These are phyloP conservation scores for Elmis aenea DNA, from an alignment of 2,888 invertebrate species.

Conservation along the genomic window DNA sequence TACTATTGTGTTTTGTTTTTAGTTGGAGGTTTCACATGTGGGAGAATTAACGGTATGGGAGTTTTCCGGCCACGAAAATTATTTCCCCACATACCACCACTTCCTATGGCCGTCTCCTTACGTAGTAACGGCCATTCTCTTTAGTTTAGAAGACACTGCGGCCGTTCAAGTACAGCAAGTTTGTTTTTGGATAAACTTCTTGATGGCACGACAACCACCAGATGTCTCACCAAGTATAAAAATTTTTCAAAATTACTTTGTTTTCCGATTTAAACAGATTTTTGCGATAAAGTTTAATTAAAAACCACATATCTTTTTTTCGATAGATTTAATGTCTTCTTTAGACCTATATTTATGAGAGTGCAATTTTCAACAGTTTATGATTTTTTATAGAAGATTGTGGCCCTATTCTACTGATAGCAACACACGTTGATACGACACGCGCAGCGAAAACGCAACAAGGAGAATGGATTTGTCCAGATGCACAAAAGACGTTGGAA, in stretches of 20 bases:
- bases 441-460: slow-evolving; percentile 50
- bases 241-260: slow-evolving; percentile 1
- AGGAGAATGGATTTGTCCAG: slow-evolving; percentile 56
- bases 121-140: slow-evolving; percentile 53
- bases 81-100: slow-evolving; percentile 66
- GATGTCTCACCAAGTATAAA: slow-evolving; percentile 48
- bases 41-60: slow-evolving; percentile 69
- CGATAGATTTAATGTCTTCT: background rate
- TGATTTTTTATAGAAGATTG: slow-evolving; percentile 58
- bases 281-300: too few relatives aligned
- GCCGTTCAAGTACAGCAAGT: slow-evolving; percentile 63
- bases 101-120: slow-evolving; percentile 56
- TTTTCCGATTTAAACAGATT: too few relatives aligned
- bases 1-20: slow-evolving; percentile 29
- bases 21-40: slow-evolving; percentile 51
- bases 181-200: slow-evolving; percentile 70
- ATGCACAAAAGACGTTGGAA: slow-evolving; percentile 50
- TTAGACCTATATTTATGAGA: background rate
- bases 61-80: slow-evolving; percentile 71
- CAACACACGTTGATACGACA: slow-evolving; percentile 58
- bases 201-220: slow-evolving; percentile 55
- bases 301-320: too few relatives aligned
- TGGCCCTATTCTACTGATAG: slow-evolving; percentile 59
- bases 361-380: background rate
- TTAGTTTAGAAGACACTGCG: slow-evolving; percentile 62